Conservation (phyloP, 2,113 vertebrate species). For the Gasterosteus aculeatus region DNA sequence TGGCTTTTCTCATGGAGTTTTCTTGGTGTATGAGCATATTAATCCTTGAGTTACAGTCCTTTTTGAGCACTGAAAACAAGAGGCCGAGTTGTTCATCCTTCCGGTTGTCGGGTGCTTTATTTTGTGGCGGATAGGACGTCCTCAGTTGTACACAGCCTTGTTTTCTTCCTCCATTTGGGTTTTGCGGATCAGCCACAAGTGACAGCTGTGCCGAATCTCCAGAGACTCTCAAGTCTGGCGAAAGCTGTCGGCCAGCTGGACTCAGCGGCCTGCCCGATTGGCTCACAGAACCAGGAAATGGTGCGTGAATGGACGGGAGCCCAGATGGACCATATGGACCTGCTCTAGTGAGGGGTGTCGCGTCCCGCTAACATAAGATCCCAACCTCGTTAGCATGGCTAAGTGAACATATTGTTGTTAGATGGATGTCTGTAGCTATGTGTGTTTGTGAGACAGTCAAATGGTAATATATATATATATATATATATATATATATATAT, state of each 20-base stretch:
- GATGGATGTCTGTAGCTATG: neutral
- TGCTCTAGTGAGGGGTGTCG: constrained; percentile 32
- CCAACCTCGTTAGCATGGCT: constrained; percentile 19
- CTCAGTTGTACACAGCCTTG: neutral
- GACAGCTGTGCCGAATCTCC: constrained; percentile 26
- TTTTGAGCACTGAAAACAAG: no score
- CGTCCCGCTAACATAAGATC: constrained; percentile 30
- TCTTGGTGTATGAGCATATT: neutral
- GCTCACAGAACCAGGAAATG: constrained; percentile 49
- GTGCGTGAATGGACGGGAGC: constrained; percentile 46
- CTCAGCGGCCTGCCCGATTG: constrained; percentile 40
- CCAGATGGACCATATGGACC: constrained; percentile 66
- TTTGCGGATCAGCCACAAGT: constrained; percentile 28
- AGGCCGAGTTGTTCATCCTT: neutral
- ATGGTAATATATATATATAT: neutral
- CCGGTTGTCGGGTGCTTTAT: neutral
- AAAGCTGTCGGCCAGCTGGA: constrained; percentile 41
- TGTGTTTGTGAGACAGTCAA: neutral
- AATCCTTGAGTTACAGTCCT: no score
- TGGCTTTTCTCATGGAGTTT: no score
- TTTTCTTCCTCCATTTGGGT: neutral
- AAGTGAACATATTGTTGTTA: neutral
- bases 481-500: no score
- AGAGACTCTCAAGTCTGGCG: constrained; percentile 32
- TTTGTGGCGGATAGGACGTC: neutral